Conservation (phyloP, 1,140 invertebrate genomes). For the Drosophila pseudoananassae region DNA sequence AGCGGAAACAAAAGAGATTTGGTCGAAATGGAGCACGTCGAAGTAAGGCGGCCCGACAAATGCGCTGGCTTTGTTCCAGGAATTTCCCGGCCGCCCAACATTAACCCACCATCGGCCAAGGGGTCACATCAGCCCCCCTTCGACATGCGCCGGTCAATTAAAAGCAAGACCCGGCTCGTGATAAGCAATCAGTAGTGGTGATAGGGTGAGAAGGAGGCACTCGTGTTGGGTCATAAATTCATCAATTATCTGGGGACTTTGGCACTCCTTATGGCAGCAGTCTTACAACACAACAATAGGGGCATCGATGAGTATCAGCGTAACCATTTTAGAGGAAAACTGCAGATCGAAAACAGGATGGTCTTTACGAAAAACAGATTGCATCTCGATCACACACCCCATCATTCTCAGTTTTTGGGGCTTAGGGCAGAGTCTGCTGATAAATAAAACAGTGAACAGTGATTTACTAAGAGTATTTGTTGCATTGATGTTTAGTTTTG, state of each 20-base stretch:
- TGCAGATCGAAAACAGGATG: conserved; percentile 24
- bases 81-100: conserved; percentile 9
- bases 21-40: conserved; percentile 41
- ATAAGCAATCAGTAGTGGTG: conserved; percentile 34
- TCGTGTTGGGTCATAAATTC: conserved; percentile 29
- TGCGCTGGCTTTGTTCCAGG: conserved; percentile 14
- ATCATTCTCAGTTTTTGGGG: conserved; percentile 9
- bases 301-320: background rate
- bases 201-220: conserved; percentile 9
- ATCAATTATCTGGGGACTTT: conserved; percentile 41
- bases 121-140: background rate
- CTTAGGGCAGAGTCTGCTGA: conserved; percentile 9
- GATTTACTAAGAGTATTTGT: background rate
- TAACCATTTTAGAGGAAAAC: conserved; percentile 7
- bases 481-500: conserved; percentile 1
- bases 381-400: conserved; percentile 25
- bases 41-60: conserved; percentile 12
- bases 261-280: conserved; percentile 16
- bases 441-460: no score
- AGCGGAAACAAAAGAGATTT: conserved; percentile 37
- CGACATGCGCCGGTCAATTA: conserved; percentile 10
- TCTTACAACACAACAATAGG: conserved; percentile 25
- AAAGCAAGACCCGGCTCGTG: conserved; percentile 14
- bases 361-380: conserved; percentile 25
- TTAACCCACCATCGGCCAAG: conserved; percentile 27